These are phyloP conservation scores for Chondrilla cf. caribensis DNA, from an alignment of 37 sponge, comb jelly and placozoan genomes.

Conservation along the genomic window DNA sequence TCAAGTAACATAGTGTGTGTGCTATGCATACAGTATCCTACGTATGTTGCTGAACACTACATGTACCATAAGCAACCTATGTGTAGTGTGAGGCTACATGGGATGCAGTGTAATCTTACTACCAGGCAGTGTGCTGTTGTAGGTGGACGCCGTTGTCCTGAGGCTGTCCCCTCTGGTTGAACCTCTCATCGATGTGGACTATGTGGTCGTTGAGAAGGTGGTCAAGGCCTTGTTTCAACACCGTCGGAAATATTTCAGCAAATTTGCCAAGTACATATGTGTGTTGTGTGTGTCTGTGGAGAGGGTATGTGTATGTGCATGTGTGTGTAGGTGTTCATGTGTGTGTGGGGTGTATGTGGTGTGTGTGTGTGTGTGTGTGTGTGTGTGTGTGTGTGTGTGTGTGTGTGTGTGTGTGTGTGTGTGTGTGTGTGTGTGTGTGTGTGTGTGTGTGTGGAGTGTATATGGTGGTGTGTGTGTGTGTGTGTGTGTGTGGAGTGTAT, in stretches of 20 bases:
- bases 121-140: too few relatives aligned
- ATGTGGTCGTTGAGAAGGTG: conserved; percentile 54
- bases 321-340: background rate
- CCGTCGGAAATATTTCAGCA: conserved; percentile 65
- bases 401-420: background rate
- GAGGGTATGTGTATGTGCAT: background rate
- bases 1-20: too few relatives aligned
- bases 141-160: conserved; percentile 82
- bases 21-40: too few relatives aligned
- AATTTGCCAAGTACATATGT: conserved; percentile 47
- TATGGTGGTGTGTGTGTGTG: background rate
- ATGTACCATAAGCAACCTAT: too few relatives aligned
- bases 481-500: too few relatives aligned
- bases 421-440: conserved; percentile 17
- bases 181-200: conserved; percentile 58
- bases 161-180: conserved; percentile 61
- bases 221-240: conserved; percentile 70
- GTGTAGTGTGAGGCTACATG: too few relatives aligned
- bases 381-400: too few relatives aligned
- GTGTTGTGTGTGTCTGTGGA: too few relatives aligned
- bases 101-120: too few relatives aligned
- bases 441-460: too few relatives aligned
- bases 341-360: background rate
- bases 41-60: too few relatives aligned
- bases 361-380: conserved; percentile 17